Evolutionary conservation across 2,113 vertebrate genomes (phyloP).

Genomic region (Tonatia bakeri): DNA sequence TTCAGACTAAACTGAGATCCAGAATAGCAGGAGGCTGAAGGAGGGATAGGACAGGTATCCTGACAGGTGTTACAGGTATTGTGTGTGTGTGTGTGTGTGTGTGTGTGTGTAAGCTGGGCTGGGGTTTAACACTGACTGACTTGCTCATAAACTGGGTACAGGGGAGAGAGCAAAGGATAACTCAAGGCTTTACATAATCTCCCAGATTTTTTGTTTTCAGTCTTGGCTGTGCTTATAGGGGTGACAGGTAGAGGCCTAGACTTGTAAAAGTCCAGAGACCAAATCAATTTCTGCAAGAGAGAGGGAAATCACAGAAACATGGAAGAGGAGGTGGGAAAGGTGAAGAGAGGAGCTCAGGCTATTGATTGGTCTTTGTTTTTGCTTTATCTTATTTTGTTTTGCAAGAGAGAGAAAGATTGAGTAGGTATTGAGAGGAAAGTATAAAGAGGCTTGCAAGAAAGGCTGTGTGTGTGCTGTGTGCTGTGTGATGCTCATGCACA

Average conservation of each 20-base stretch:
- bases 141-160: neutral
- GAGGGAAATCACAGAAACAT: neutral
- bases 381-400: neutral
- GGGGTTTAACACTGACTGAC: neutral
- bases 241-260: neutral
- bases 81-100: neutral
- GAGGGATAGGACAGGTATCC: neutral
- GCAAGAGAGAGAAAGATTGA: neutral
- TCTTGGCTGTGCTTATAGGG: neutral
- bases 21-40: neutral
- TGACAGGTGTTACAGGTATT: too few species aligned
- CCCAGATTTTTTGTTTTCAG: neutral
- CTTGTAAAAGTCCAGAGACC: neutral
- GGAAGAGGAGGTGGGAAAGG: neutral
- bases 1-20: neutral
- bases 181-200: neutral
- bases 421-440: neutral
- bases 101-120: neutral
- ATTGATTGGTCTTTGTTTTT: neutral
- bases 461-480: neutral
- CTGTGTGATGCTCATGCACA: neutral
- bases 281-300: neutral
- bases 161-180: neutral
- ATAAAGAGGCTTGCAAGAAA: neutral
- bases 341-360: neutral